Evolutionary conservation across 1,140 invertebrate species (phyloP), one percentile per base, ranked within the genome.

Genomic region (Papilio helenus): DNA sequence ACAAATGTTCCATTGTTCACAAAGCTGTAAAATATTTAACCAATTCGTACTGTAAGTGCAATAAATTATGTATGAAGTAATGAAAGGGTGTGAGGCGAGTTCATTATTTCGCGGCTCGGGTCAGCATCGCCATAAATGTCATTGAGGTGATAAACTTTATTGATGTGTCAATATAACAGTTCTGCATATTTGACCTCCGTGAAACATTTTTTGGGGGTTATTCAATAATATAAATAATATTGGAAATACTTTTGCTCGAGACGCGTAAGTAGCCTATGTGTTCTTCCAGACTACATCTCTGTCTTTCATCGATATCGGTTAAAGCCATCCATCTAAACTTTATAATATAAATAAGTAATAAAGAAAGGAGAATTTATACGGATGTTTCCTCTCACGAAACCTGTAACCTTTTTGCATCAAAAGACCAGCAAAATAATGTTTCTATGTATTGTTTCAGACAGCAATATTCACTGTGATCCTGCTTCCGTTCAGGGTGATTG

Each of bases 401-500:
- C 5, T 34, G 34, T 0, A 34, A 34, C 4, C 10, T 12, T 46
- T 10, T 1, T 46, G 44, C 2, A 3, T 1, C 10, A 46, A 14
- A 46, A 14, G 44, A 55, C 51, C 2, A 20, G n/a, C 51, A 29
- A 10, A 29, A 26, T 16, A 46, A 72, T 46, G 39, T 68, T 46
- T 7, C 29, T 77, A n/a, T 83, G 55, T n/a, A 89, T 94, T 89
- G 84, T 96, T 96, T 3, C 96, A 98, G 97, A 97, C 97, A 83
- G 96, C 96, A 80, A 96, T 98, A 81, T 95, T 98, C 84, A 98
- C 97, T 7, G 96, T 98, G 44, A 95, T 97, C 44, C 89, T 98
- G 23, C 91, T 98, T 55, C 97, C 97, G 23, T 95, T 98, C 79
- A 95, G 98, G 76, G 95, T 98, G 23, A 95, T 97, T 18, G 95